These are phyloP conservation scores for Salvelinus fontinalis DNA, from an alignment of 2,113 vertebrate species.

Conservation along the genomic window DNA sequence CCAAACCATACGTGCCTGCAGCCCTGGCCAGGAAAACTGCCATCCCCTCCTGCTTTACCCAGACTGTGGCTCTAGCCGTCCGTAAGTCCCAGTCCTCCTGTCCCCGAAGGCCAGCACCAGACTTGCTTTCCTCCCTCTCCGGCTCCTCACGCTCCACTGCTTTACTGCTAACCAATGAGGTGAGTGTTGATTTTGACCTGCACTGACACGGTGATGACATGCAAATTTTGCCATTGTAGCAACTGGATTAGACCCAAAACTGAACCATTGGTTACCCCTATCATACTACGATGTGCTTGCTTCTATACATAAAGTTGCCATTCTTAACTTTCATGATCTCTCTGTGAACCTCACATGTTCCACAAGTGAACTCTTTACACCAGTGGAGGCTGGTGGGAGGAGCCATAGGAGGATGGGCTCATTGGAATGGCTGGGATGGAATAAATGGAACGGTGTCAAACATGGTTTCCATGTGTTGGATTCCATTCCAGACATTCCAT, in stretches of 20 bases:
- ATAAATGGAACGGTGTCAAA: too few relatives aligned
- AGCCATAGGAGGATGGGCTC: too few relatives aligned
- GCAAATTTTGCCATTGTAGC: too few relatives aligned
- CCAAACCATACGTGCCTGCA: constrained; percentile 39
- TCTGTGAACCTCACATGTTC: background rate
- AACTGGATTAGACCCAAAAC: too few relatives aligned
- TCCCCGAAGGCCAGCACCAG: background rate
- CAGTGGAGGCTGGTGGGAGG: background rate
- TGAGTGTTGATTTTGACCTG: constrained; percentile 19
- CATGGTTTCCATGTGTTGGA: too few relatives aligned
- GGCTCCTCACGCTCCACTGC: constrained; percentile 6
- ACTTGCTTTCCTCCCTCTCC: background rate
- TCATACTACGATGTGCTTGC: too few relatives aligned
- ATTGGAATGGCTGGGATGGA: too few relatives aligned
- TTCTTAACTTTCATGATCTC: background rate
- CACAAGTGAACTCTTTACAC: background rate
- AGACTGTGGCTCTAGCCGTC: constrained; percentile 80
- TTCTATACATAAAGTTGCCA: constrained; percentile 51
- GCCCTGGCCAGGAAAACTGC: constrained; percentile 52
- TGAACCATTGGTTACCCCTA: too few relatives aligned
- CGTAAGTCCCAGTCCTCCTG: constrained; percentile 77
- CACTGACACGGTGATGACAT: background rate
- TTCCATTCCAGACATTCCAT: too few relatives aligned
- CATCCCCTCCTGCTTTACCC: constrained; percentile 79
- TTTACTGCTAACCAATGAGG: constrained; percentile 43